These are phyloP conservation scores for Pilophorus perplexus DNA, from an alignment of 2,888 invertebrate species.

Conservation along the genomic window DNA sequence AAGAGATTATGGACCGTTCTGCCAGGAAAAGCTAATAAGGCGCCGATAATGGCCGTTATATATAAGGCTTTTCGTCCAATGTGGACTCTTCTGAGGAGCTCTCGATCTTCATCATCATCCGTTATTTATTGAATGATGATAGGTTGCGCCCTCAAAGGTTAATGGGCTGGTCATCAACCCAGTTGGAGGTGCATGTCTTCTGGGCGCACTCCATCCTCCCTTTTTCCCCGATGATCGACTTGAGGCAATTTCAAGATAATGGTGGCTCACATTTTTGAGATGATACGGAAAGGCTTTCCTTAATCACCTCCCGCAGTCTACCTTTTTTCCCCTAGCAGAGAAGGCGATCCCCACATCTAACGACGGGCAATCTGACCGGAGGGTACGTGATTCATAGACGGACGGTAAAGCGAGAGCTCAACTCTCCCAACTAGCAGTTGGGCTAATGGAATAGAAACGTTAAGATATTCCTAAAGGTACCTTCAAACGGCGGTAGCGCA, in stretches of 20 bases:
- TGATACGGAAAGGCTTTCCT: not conserved
- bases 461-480: too few species aligned
- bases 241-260: constrained; percentile 12
- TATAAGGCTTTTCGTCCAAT: too few species aligned
- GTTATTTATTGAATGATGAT: constrained; percentile 17
- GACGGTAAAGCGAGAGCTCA: too few species aligned
- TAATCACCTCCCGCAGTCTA: not conserved
- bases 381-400: too few species aligned
- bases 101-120: constrained; percentile 7
- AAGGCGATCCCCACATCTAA: not conserved
- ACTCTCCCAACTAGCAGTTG: too few species aligned
- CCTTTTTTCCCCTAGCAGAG: not conserved
- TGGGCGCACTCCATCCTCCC: not conserved
- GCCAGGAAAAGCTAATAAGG: too few species aligned
- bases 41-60: too few species aligned
- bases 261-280: constrained; percentile 19
- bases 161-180: constrained; percentile 8
- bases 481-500: too few species aligned
- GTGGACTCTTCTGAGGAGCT: too few species aligned
- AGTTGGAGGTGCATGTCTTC: not conserved
- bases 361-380: too few species aligned
- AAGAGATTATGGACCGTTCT: too few species aligned
- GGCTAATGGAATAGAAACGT: too few species aligned
- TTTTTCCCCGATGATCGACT: constrained; percentile 5
- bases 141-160: constrained; percentile 9